Evolutionary conservation across 2,888 invertebrate genomes (phyloP).

Genomic region (Selenia dentaria): DNA sequence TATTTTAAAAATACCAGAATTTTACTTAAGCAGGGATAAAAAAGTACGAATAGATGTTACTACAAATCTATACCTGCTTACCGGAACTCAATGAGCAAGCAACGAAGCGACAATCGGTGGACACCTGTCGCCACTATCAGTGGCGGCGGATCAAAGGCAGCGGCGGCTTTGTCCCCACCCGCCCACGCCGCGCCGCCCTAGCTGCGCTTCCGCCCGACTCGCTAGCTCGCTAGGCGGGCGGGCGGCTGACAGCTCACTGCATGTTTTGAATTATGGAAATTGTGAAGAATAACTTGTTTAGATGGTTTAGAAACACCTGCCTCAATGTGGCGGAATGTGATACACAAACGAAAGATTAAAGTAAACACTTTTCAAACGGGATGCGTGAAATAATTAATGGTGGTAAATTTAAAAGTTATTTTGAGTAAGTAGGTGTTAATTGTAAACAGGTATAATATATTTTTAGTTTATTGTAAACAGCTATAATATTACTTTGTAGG

Average conservation of each 20-base stretch:
- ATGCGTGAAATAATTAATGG: no score
- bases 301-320: slow-evolving; percentile 8
- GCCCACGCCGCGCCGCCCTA: slow-evolving; percentile 18
- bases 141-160: slow-evolving; percentile 34
- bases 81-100: slow-evolving; percentile 13
- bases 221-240: neutral
- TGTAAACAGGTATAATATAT: no score
- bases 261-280: slow-evolving; percentile 15
- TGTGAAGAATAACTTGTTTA: slow-evolving; percentile 1
- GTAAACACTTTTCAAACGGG: no score
- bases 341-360: neutral
- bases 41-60: neutral
- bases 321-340: neutral
- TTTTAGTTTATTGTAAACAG: no score
- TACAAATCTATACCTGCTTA: slow-evolving; percentile 9
- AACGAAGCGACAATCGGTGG: slow-evolving; percentile 27
- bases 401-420: no score
- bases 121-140: slow-evolving; percentile 31
- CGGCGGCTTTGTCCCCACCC: slow-evolving; percentile 27
- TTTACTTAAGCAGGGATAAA: no score
- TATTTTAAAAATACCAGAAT: no score
- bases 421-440: no score
- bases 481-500: no score
- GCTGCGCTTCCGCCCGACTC: slow-evolving; percentile 16
- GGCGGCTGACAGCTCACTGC: slow-evolving; percentile 6